Conservation (phyloP, 2,888 invertebrate genomes). For the Amphipyra berbera region DNA sequence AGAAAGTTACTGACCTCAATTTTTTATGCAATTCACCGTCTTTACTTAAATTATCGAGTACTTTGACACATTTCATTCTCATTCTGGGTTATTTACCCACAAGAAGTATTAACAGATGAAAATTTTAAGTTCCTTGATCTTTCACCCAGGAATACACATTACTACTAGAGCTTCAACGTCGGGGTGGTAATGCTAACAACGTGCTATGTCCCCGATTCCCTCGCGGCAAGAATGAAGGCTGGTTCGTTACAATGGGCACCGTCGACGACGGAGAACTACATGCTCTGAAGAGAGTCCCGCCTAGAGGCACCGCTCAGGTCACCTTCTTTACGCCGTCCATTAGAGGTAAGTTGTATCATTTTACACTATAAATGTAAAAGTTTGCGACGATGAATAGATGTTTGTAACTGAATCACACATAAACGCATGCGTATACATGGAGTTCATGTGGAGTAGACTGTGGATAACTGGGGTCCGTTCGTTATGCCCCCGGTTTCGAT, state of each 20-base stretch:
- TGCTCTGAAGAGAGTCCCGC: constrained; percentile 94
- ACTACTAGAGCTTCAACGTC: constrained; percentile 88
- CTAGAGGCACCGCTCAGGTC: constrained; percentile 82
- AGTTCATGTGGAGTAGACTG: too few species aligned
- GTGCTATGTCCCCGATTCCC: constrained; percentile 96
- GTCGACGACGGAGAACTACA: constrained; percentile 92
- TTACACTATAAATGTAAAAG: too few species aligned
- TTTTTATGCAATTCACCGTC: too few species aligned
- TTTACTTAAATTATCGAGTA: too few species aligned
- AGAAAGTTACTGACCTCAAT: too few species aligned
- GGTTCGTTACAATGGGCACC: constrained; percentile 96
- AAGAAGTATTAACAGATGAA: background rate
- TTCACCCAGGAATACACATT: constrained; percentile 91
- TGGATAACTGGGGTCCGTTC: too few species aligned
- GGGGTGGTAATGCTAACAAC: constrained; percentile 88
- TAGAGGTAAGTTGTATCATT: constrained; percentile 66
- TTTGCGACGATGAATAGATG: too few species aligned
- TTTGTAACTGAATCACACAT: too few species aligned
- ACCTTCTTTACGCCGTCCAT: constrained; percentile 77
- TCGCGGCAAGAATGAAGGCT: constrained; percentile 98
- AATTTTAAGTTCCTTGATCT: background rate
- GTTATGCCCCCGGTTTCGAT: too few species aligned
- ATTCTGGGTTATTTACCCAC: too few species aligned
- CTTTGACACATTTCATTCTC: too few species aligned
- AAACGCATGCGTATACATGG: too few species aligned